Percentiles rank a stretch among this genome's conserved stretches.
These are phyloP conservation scores for Neolamprologus sp. DNA, from an alignment of 2,113 vertebrate genomes.

Conservation along the genomic window DNA sequence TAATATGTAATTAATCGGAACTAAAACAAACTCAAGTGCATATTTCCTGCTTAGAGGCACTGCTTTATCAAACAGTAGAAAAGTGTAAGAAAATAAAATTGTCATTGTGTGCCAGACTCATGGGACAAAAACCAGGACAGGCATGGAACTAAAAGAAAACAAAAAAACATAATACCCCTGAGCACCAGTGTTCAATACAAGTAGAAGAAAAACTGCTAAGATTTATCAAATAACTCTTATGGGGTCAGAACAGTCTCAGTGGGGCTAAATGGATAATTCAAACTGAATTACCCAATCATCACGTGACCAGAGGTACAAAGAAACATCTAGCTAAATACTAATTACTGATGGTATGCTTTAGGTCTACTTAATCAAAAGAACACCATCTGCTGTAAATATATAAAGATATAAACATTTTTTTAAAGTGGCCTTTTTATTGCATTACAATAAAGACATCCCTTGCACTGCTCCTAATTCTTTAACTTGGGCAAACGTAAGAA, in stretches of 20 bases:
- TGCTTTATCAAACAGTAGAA: not conserved
- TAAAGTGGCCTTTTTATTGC: not conserved
- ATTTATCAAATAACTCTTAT: constrained; percentile 36
- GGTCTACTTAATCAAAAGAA: not conserved
- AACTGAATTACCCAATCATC: constrained; percentile 30
- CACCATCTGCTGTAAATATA: not conserved
- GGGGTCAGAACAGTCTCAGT: constrained; percentile 23
- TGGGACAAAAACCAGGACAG: constrained; percentile 4
- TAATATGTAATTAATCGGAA: not conserved
- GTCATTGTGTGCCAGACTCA: not conserved
- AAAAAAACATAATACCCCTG: not conserved
- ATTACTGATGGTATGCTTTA: not conserved
- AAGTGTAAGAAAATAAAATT: not conserved
- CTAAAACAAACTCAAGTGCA: not conserved
- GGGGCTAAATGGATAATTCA: constrained; percentile 32
- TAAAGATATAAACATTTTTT: not conserved
- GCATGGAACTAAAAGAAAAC: constrained; percentile 1
- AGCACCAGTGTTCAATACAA: constrained; percentile 8
- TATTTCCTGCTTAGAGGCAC: not conserved
- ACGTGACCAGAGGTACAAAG: constrained; percentile 4
- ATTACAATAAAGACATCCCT: not conserved
- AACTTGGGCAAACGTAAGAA: not conserved
- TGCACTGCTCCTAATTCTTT: not conserved
- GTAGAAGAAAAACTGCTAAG: constrained; percentile 6
- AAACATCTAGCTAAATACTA: not conserved